Conservation (phyloP, 2,888 invertebrate species). For the Xylophagus ater region DNA sequence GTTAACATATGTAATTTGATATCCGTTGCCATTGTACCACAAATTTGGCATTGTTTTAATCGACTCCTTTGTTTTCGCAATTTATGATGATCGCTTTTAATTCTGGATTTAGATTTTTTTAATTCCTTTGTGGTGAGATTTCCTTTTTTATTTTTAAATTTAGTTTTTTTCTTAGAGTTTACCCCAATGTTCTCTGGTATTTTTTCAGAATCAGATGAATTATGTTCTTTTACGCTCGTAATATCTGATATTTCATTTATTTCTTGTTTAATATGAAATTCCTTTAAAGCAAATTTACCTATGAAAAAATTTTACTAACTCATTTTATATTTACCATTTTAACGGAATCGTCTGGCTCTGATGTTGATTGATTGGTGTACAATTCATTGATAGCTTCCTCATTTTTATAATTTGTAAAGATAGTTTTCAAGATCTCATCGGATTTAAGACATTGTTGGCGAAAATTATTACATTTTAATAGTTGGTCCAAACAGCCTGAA, state of each 20-base stretch:
- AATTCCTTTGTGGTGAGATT: no score
- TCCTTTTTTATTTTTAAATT: no score
- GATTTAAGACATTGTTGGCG: conserved; percentile 2
- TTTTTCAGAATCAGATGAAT: no score
- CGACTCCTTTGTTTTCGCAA: neutral
- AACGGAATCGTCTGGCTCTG: neutral
- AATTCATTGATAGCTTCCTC: neutral
- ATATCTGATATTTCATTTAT: no score
- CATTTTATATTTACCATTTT: no score
- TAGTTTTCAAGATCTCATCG: neutral
- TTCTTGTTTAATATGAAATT: no score
- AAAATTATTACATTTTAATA: conserved; percentile 2
- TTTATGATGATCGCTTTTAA: neutral
- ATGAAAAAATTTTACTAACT: no score
- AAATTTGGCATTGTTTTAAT: conserved; percentile 8
- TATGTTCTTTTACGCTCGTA: no score
- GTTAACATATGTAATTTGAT: conserved; percentile 13
- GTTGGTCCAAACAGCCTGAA: neutral
- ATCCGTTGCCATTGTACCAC: conserved; percentile 11
- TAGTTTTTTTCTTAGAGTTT: no score
- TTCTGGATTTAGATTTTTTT: neutral
- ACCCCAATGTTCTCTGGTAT: no score
- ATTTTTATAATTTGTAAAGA: neutral
- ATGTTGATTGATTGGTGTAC: neutral
- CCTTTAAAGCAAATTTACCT: no score